Evolutionary conservation across 2,113 vertebrate genomes (phyloP).

Genomic region (Microtus oregoni): DNA sequence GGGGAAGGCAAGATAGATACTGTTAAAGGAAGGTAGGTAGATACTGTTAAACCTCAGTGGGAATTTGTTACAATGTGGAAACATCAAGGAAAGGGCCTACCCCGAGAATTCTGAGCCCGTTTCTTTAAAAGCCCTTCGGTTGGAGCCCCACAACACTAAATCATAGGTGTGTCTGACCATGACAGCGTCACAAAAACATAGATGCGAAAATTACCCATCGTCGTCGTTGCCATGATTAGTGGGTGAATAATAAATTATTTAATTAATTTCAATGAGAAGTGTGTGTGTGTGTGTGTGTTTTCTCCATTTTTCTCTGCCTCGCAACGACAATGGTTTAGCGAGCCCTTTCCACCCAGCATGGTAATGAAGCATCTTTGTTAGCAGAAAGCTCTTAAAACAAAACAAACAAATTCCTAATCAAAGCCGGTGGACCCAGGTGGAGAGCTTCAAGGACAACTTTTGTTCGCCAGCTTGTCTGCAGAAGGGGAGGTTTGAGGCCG

Average conservation of each 20-base stretch:
- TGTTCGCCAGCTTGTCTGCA: conserved; percentile 58
- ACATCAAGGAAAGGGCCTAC: neutral
- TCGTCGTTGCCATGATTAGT: neutral
- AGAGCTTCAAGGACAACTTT: conserved; percentile 58
- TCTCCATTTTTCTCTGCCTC: neutral
- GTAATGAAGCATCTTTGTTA: neutral
- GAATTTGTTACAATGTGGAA: neutral
- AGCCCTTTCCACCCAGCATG: neutral
- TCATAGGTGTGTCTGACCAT: neutral
- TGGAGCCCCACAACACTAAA: neutral
- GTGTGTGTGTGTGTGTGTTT: neutral
- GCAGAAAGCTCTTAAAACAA: conserved; percentile 56
- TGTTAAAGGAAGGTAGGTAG: neutral
- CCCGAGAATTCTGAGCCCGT: conserved; percentile 20
- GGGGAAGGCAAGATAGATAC: neutral
- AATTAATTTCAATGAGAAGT: conserved; percentile 44
- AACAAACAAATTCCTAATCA: conserved; percentile 70
- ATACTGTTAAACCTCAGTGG: too few relatives aligned
- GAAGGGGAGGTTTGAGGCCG: conserved; percentile 15
- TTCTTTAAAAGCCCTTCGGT: conserved; percentile 38
- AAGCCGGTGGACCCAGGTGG: conserved; percentile 56
- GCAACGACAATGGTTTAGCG: neutral
- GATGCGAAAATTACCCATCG: conserved; percentile 11
- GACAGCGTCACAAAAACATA: neutral
- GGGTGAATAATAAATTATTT: conserved; percentile 32